Conservation (phyloP, 2,888 invertebrate species). For the Mechanitis mazaeus region DNA sequence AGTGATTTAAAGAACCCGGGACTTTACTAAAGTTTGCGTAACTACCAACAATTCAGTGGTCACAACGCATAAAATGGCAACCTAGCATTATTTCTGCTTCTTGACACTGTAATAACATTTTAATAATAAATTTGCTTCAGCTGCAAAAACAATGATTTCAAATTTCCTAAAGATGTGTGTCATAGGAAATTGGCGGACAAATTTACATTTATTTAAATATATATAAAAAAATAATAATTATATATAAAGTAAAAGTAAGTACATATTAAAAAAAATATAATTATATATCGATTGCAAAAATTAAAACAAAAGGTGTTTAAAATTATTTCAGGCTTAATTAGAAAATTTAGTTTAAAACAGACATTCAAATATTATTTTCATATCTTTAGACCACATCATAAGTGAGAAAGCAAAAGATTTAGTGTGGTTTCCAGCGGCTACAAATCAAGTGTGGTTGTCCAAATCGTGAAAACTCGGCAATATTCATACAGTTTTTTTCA, state of each 20-base stretch:
- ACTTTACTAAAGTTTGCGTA: not conserved
- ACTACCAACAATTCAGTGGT: not conserved
- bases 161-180: no score
- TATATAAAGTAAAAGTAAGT: no score
- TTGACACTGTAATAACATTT: slow-evolving; percentile 59
- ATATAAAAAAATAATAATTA: no score
- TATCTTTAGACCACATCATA: slow-evolving; percentile 36
- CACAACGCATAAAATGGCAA: not conserved
- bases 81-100: slow-evolving; percentile 25
- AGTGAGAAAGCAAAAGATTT: slow-evolving; percentile 50
- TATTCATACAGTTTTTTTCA: slow-evolving; percentile 42
- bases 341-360: no score
- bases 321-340: no score
- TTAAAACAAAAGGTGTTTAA: no score
- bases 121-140: slow-evolving; percentile 58
- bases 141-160: slow-evolving; percentile 20
- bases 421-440: slow-evolving; percentile 55
- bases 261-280: no score
- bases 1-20: no score
- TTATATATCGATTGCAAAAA: no score
- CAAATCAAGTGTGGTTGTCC: slow-evolving; percentile 63
- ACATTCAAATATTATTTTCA: slow-evolving; percentile 27
- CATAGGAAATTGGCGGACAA: no score
- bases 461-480: slow-evolving; percentile 54
- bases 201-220: no score